Evolutionary conservation across 2,797 vertebrate genomes (phyloP).

Genomic region (Sphenodon punctatus): DNA sequence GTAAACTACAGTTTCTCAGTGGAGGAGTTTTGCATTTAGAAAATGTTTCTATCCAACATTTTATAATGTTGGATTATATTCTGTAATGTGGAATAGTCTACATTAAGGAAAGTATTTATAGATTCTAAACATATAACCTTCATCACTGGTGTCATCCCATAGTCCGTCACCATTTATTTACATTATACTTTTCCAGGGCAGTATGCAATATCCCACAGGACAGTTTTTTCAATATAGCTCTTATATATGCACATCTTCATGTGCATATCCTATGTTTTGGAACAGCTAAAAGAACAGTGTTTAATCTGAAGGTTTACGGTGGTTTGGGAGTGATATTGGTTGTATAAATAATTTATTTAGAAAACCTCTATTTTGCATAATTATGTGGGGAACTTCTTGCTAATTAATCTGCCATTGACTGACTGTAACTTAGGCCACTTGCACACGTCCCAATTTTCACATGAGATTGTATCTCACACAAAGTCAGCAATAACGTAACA

Average conservation of each 20-base stretch:
- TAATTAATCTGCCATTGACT: too few species aligned
- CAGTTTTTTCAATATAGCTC: too few species aligned
- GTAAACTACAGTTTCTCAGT: slow-evolving; percentile 22
- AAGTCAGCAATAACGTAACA: too few species aligned
- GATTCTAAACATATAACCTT: slow-evolving; percentile 60
- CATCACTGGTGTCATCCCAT: slow-evolving; percentile 55
- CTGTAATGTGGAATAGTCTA: slow-evolving; percentile 32
- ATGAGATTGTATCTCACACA: too few species aligned
- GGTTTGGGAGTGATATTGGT: background rate
- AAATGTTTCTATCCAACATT: slow-evolving; percentile 55
- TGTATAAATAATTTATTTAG: slow-evolving; percentile 45
- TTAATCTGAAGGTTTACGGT: background rate
- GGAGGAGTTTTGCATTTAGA: slow-evolving; percentile 45
- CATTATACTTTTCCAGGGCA: slow-evolving; percentile 52
- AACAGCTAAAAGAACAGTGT: background rate
- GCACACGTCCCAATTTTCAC: too few species aligned
- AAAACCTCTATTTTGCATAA: slow-evolving; percentile 54
- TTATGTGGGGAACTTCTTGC: slow-evolving; percentile 56
- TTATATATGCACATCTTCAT: too few species aligned
- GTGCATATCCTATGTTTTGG: too few species aligned
- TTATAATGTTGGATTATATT: too few species aligned
- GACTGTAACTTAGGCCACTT: too few species aligned
- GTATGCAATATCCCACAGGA: slow-evolving; percentile 57
- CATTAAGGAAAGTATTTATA: slow-evolving; percentile 48
- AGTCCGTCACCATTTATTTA: slow-evolving; percentile 57